Base-by-base conservation (phyloP, 2,113 vertebrate genomes). In the Oncorhynchus gorbuscha region DNA sequence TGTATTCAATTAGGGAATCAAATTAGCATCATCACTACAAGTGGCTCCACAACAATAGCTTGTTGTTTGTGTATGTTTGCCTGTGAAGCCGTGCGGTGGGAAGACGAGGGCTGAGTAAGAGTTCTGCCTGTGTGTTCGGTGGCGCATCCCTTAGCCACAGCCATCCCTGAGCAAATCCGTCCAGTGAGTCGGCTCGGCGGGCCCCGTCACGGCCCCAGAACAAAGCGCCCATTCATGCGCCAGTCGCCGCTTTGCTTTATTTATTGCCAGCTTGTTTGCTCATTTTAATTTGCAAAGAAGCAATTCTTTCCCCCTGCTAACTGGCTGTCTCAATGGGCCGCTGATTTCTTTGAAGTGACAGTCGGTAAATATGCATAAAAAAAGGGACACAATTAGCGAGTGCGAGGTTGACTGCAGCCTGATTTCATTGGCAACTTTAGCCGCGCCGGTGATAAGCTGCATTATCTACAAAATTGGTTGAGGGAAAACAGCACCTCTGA, bases 391-490 rank as follows among this genome's bases (percentile, higher is more conserved):
- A 98, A 98, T 99, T 98, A 99, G 97, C 90, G 94, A 87, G 93
- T 93, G 92, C 93, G 94, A 96, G 96, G 95, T 96, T 98, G 96
- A 97, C 95, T 96, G 95, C 94, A 91, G 95, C 94, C 95, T 94
- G 95, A 96, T 97, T 98, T 96, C 95, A 96, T 97, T 97, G 97
- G 96, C 96, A 97, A 98, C 97, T 98, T 97, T 96, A 96, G 96
- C 95, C 93, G 95, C 96, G 92, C 94, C 93, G 93, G 97, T 95
- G 98, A 99, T 99, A 99, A 99, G 98, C 96, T 93, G 96, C 96
- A 99, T 99, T 99, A 99, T 99, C 97, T 98, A 93, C 95, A 96
- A 99, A 99, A 99, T 99, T 98, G 97, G 97, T 96, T 94, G 94
- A 96, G 96, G 97, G 97, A 97, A 97, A 99, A 99, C 96, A 97